These are phyloP conservation scores for Brachionus rotundiformis DNA, from an alignment of 1,140 invertebrate species.

Conservation along the genomic window DNA sequence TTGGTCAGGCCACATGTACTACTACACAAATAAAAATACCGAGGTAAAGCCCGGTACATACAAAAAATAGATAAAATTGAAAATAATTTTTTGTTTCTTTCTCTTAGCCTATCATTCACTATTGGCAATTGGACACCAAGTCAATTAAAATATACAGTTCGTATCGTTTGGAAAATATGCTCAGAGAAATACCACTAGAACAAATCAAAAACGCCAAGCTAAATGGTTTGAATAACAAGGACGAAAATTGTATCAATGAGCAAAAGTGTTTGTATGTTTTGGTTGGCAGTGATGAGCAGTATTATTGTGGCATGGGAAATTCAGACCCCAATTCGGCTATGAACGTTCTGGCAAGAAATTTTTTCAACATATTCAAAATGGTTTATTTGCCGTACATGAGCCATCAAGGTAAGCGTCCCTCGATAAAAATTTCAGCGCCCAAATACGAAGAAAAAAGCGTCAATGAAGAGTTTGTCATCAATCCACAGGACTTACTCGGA, in stretches of 20 bases:
- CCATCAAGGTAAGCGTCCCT: slow-evolving; percentile 16
- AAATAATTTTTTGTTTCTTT: slow-evolving; percentile 10
- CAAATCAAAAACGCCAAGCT: not conserved
- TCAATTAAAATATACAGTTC: slow-evolving; percentile 37
- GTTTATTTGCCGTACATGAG: slow-evolving; percentile 32
- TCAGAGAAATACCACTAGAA: slow-evolving; percentile 35
- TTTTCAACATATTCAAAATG: slow-evolving; percentile 52
- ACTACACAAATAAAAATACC: slow-evolving; percentile 44
- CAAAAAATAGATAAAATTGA: not conserved
- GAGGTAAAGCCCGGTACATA: not conserved
- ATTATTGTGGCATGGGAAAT: slow-evolving; percentile 42
- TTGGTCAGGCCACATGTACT: slow-evolving; percentile 43
- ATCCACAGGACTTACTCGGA: slow-evolving; percentile 49
- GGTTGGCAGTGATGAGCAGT: not conserved
- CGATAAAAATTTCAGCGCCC: slow-evolving; percentile 39
- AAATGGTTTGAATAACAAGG: slow-evolving; percentile 22
- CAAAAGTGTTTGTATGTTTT: slow-evolving; percentile 40
- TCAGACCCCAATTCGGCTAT: not conserved
- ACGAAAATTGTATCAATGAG: slow-evolving; percentile 37
- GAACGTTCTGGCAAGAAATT: slow-evolving; percentile 40
- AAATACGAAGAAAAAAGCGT: slow-evolving; percentile 49
- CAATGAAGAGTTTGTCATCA: slow-evolving; percentile 25
- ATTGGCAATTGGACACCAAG: slow-evolving; percentile 50
- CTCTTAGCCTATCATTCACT: slow-evolving; percentile 29
- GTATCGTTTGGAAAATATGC: slow-evolving; percentile 22